A percentile compares a stretch with the other conserved stretches of the same genome.
Conservation (phyloP, 2,113 vertebrate genomes). For the Eudyptes chrysolophus region DNA sequence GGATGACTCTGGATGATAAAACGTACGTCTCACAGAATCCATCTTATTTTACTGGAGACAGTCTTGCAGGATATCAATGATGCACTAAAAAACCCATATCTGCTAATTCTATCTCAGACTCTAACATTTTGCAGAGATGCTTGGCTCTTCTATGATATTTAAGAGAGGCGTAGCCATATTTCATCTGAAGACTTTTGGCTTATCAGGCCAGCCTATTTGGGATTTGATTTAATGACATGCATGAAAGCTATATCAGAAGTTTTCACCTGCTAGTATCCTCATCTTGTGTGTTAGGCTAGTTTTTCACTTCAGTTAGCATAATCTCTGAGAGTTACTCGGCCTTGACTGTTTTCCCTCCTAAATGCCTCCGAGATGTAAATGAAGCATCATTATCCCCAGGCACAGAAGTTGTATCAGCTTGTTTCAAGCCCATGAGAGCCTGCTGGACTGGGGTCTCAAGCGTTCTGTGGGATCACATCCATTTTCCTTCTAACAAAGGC, state of each 20-base stretch:
- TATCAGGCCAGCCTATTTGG: background rate
- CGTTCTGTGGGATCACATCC: background rate
- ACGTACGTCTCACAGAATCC: fast-evolving
- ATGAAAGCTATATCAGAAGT: background rate
- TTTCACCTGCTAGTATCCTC: background rate
- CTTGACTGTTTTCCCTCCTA: background rate
- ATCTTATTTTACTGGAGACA: background rate
- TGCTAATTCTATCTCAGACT: background rate
- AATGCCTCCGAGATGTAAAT: background rate
- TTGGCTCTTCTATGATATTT: no score
- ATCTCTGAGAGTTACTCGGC: background rate
- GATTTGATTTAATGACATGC: background rate
- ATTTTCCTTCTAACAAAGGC: background rate
- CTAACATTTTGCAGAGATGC: background rate
- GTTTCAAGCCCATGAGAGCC: background rate
- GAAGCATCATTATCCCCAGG: background rate
- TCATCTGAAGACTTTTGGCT: background rate
- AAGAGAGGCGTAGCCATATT: background rate
- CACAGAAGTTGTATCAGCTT: background rate
- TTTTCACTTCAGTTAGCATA: background rate
- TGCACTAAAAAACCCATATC: fast-evolving
- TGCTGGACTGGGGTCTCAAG: background rate
- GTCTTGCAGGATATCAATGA: background rate
- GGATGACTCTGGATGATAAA: background rate
- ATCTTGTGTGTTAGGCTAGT: background rate